Base-by-base conservation (phyloP, 1,140 invertebrate genomes). In the Chlorops oryzae region DNA sequence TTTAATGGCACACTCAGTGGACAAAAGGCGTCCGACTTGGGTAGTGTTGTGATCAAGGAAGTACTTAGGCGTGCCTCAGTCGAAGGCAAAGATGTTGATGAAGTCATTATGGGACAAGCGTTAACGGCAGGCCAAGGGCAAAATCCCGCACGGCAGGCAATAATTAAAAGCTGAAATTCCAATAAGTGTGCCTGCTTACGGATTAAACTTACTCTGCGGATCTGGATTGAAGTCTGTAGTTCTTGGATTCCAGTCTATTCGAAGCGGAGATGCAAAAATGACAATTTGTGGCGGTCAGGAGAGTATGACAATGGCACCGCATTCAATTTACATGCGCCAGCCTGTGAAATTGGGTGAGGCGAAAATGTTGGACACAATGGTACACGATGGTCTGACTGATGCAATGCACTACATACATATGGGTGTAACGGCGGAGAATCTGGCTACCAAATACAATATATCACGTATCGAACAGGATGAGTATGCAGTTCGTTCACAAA, bases 191-290 rank as follows among this genome's bases (percentile, higher is more conserved):
- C 86, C 90, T 40, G 83, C 90, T 25, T 85, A 80, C 66, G 73
- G 78, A n/a, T 68, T 93, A 7, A 92, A 90, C 62, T 87, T 91
- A 84, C 70, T 93, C 3, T 94, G 90, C 75, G 90, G 89, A 24
- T 92, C 89, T 37, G 90, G 90, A 7, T 67, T 94, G 2, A 87
- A 86, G 82, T 87, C 87, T 47, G 81, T 92, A 22, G 73, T 74
- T 12, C 68, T 83, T 55, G 90, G 79, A 35, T 83, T 79, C 58
- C 80, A 87, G 62, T 78, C 86, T 9, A 87, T 93, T 50, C 77
- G 79, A 58, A 68, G 72, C 50, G 86, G 83, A 3, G 86, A 91
- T 64, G 76, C 80, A 25, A 72, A 80, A 17, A 74, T 92, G 44
- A 80, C 91, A 4, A 77, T 93, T 35, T 84, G 84, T 62, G 90